Conservation (phyloP, 2,888 invertebrate species). For the Drosophila bunnanda region DNA sequence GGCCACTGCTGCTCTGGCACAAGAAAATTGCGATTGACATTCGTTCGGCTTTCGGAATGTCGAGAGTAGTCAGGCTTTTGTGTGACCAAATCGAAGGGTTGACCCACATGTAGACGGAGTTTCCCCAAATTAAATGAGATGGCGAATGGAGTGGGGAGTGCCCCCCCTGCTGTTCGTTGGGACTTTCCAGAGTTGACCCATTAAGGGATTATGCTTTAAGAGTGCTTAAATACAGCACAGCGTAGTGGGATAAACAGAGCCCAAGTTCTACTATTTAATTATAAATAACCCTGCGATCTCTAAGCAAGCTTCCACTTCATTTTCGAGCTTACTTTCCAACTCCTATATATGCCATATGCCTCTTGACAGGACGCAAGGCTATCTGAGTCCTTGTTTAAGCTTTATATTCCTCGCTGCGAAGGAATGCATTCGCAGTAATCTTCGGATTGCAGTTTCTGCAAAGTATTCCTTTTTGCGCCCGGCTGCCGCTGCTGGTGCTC, state of each 20-base stretch:
- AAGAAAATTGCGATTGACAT: constrained; percentile 42
- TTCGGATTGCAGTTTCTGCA: constrained; percentile 38
- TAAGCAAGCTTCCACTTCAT: not conserved
- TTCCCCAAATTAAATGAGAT: constrained; percentile 21
- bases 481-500: constrained; percentile 9
- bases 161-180: not conserved
- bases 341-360: constrained; percentile 3
- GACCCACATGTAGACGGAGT: constrained; percentile 35
- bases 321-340: constrained; percentile 5
- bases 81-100: constrained; percentile 22
- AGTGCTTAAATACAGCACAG: not conserved
- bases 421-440: constrained; percentile 46
- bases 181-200: constrained; percentile 3
- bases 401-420: constrained; percentile 18
- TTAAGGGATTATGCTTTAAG: not conserved
- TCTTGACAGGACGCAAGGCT: constrained; percentile 16
- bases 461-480: constrained; percentile 33
- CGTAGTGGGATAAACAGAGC: not conserved
- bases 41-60: constrained; percentile 19
- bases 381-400: constrained; percentile 28
- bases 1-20: constrained; percentile 23
- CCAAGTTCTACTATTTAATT: not conserved
- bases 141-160: not conserved
- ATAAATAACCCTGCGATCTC: not conserved
- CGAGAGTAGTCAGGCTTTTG: constrained; percentile 17